Percentiles rank a stretch among this genome's conserved stretches.
These are phyloP conservation scores for Bradypodion ventrale DNA, from an alignment of 2,797 vertebrate species.

Conservation along the genomic window DNA sequence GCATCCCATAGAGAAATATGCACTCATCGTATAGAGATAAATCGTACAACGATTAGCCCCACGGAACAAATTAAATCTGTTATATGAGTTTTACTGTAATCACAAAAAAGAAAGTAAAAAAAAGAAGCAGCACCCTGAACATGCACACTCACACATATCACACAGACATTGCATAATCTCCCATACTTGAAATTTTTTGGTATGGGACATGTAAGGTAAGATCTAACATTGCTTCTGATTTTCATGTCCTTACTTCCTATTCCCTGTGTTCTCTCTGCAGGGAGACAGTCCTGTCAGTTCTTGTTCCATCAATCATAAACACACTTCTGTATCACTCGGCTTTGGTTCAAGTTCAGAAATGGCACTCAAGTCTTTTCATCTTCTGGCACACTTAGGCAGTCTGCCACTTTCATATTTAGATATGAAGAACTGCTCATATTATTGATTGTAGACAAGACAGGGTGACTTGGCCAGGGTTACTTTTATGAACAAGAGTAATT, in stretches of 20 bases:
- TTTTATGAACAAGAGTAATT: background rate
- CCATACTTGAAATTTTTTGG: background rate
- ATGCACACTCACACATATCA: too few relatives aligned
- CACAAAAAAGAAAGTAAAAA: background rate
- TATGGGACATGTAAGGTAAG: background rate
- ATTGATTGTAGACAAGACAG: background rate
- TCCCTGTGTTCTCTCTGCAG: background rate
- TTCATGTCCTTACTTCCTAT: background rate
- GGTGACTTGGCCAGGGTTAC: background rate
- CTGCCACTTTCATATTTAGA: background rate
- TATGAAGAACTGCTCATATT: background rate
- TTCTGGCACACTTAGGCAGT: background rate
- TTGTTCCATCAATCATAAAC: background rate
- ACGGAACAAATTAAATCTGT: too few relatives aligned
- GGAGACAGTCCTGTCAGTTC: background rate
- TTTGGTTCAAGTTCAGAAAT: constrained; percentile 2
- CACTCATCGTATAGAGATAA: too few relatives aligned
- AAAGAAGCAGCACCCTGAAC: too few relatives aligned
- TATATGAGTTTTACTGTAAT: too few relatives aligned
- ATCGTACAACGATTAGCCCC: too few relatives aligned
- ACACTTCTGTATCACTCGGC: background rate
- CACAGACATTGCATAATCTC: background rate
- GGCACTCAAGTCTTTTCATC: constrained; percentile 4
- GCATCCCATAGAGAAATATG: too few relatives aligned
- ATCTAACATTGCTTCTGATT: background rate